Conservation (phyloP, 2,888 invertebrate species). For the Boloria euphrosyne region DNA sequence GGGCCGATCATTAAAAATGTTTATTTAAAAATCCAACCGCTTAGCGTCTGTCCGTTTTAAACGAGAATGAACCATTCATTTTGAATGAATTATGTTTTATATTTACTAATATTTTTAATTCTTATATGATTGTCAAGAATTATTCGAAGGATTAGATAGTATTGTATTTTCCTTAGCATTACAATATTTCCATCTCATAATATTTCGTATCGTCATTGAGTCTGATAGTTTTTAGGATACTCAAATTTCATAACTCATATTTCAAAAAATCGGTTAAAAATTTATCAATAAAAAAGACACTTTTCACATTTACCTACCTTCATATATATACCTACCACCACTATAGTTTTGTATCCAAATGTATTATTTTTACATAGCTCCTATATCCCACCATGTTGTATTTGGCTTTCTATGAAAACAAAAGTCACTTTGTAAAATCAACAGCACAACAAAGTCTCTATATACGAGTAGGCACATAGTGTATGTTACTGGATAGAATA, state of each 20-base stretch:
- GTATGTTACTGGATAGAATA: slow-evolving; percentile 51
- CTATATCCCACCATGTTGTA: slow-evolving; percentile 45
- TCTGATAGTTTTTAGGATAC: neutral
- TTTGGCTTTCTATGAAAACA: slow-evolving; percentile 68
- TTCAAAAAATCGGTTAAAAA: too few species aligned
- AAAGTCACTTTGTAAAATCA: slow-evolving; percentile 65
- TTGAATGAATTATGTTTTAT: slow-evolving; percentile 18
- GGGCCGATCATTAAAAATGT: slow-evolving; percentile 82
- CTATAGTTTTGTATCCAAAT: too few species aligned
- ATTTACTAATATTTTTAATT: neutral
- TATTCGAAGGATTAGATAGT: neutral
- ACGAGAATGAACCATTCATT: slow-evolving; percentile 47
- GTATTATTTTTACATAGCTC: too few species aligned
- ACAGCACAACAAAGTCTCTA: slow-evolving; percentile 63
- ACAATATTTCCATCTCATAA: too few species aligned
- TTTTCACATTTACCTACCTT: too few species aligned
- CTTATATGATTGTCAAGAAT: neutral
- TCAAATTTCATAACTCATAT: too few species aligned
- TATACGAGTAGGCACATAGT: too few species aligned
- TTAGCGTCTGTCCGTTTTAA: slow-evolving; percentile 58
- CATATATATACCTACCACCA: too few species aligned
- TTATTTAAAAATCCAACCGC: slow-evolving; percentile 83
- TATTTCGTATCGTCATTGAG: neutral
- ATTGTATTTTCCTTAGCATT: too few species aligned
- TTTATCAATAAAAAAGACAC: too few species aligned